Percentiles rank a stretch among this genome's conserved stretches.
Evolutionary conservation across 2,888 invertebrate genomes (phyloP).

Genomic region (Yponomeuta plumbellus): DNA sequence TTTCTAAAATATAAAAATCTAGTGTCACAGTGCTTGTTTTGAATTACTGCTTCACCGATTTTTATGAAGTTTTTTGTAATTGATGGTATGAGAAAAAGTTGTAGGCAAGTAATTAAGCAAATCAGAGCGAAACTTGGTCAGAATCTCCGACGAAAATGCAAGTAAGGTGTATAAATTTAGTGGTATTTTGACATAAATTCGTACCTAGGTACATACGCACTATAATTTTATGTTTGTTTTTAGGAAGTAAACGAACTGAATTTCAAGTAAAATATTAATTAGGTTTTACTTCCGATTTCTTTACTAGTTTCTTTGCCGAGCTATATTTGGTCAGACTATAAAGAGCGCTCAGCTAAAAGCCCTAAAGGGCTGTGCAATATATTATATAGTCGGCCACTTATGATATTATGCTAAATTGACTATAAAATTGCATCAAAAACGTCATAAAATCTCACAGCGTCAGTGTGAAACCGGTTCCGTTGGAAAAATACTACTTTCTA

Average conservation of each 20-base stretch:
- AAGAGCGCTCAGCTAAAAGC: neutral
- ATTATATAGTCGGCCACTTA: conserved; percentile 25
- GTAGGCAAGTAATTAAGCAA: no score
- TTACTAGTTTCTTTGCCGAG: neutral
- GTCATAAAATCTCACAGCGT: conserved; percentile 15
- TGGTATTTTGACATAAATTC: no score
- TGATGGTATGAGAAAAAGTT: no score
- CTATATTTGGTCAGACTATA: neutral
- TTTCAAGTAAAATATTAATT: neutral
- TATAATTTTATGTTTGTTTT: no score
- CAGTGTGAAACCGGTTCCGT: neutral
- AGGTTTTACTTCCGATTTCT: neutral
- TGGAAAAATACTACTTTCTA: neutral
- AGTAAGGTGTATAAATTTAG: no score
- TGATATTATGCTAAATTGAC: conserved; percentile 23
- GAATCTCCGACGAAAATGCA: no score
- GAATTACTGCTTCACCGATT: no score
- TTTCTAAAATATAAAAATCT: no score
- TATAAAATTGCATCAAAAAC: conserved; percentile 17
- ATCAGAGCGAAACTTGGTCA: no score
- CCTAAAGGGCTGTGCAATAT: conserved; percentile 15
- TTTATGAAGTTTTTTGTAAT: no score
- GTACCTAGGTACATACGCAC: no score
- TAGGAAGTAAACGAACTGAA: neutral
- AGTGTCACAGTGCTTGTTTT: no score